Percentiles rank a stretch among this genome's conserved stretches.
Conservation (phyloP, 2,113 vertebrate species). For the Scolopax mira region DNA sequence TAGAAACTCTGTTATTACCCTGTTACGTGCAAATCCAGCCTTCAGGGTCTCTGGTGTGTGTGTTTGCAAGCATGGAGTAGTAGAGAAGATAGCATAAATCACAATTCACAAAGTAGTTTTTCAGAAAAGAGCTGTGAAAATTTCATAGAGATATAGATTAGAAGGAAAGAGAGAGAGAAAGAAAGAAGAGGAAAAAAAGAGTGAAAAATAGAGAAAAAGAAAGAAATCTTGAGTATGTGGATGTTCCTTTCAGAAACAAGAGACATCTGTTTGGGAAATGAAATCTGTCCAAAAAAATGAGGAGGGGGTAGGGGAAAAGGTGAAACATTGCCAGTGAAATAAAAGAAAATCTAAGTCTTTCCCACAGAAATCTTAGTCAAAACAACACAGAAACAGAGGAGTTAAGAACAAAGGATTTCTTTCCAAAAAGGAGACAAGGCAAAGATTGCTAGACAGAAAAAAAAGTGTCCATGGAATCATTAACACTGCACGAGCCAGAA, state of each 20-base stretch:
- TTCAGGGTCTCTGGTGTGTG: background rate
- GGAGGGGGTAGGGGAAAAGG: background rate
- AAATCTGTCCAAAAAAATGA: constrained; percentile 17
- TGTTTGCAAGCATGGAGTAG: background rate
- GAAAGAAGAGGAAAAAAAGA: background rate
- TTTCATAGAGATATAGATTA: background rate
- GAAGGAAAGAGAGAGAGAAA: background rate
- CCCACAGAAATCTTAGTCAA: constrained; percentile 47
- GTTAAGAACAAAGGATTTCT: constrained; percentile 43
- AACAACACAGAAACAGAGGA: constrained; percentile 22
- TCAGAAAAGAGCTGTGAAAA: background rate
- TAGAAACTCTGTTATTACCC: background rate
- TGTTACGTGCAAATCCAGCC: background rate
- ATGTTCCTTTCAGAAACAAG: background rate
- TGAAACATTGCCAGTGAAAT: constrained; percentile 34
- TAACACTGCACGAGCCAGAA: background rate
- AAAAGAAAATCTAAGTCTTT: constrained; percentile 32
- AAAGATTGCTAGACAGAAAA: constrained; percentile 38
- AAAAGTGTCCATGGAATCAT: background rate
- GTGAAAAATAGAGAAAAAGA: background rate
- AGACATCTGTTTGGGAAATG: constrained; percentile 34
- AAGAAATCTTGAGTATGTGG: background rate
- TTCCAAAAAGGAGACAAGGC: constrained; percentile 24
- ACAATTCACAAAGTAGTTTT: background rate
- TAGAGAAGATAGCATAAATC: background rate